Evolutionary conservation across 2,888 invertebrate species (phyloP).

Genomic region (Drosophila mulleri): DNA sequence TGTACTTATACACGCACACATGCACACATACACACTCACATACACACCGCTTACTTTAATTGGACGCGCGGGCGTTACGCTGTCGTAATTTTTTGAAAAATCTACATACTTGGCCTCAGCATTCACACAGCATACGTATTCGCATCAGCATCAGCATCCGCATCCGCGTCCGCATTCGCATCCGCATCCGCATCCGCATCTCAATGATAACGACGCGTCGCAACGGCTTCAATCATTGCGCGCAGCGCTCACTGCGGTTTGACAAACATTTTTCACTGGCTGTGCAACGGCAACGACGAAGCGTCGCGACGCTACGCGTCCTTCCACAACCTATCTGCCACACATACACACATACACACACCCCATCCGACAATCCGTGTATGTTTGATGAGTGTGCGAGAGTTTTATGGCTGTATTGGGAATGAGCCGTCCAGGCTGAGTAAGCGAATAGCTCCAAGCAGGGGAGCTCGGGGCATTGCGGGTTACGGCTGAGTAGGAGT

Average conservation of each 20-base stretch:
- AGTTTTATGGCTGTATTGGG: constrained; percentile 78
- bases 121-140: constrained; percentile 11
- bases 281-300: constrained; percentile 54
- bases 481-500: background rate
- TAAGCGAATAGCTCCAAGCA: constrained; percentile 43
- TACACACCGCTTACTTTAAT: constrained; percentile 79
- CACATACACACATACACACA: constrained; percentile 18
- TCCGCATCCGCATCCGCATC: constrained; percentile 44
- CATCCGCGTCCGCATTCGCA: constrained; percentile 41
- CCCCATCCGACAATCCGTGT: constrained; percentile 38
- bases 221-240: constrained; percentile 77
- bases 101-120: constrained; percentile 60
- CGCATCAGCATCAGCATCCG: constrained; percentile 44
- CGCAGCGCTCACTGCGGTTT: constrained; percentile 74
- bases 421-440: constrained; percentile 62
- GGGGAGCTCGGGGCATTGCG: background rate
- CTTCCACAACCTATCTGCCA: constrained; percentile 17
- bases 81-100: constrained; percentile 81
- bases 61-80: constrained; percentile 81
- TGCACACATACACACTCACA: constrained; percentile 4
- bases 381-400: constrained; percentile 78
- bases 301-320: constrained; percentile 22
- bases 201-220: constrained; percentile 63
- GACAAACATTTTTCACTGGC: constrained; percentile 78
- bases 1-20: constrained; percentile 8